Evolutionary conservation across 2,113 vertebrate species (phyloP).

Genomic region (Scartelaos histophorus): DNA sequence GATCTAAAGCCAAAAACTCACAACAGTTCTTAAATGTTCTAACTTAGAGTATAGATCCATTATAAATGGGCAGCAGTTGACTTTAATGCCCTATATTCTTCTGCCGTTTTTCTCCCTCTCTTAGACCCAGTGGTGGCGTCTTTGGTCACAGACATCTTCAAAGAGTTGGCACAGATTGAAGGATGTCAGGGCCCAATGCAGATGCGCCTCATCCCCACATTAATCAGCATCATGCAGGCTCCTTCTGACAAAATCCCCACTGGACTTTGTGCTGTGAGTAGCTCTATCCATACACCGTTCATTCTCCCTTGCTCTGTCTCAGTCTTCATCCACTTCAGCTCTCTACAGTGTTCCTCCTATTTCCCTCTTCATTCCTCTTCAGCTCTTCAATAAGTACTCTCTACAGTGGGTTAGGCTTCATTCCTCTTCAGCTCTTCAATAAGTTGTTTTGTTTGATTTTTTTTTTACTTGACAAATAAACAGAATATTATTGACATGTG

Average conservation of each 20-base stretch:
- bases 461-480: not conserved
- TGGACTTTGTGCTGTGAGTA: constrained; percentile 92
- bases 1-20: not conserved
- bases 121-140: constrained; percentile 96
- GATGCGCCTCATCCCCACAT: constrained; percentile 94
- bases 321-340: not conserved
- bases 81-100: not conserved
- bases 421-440: not conserved
- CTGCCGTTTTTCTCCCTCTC: not conserved
- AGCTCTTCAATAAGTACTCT: no score
- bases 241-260: constrained; percentile 95
- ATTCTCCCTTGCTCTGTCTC: not conserved
- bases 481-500: no score
- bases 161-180: constrained; percentile 95
- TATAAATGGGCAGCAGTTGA: no score
- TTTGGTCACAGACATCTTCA: constrained; percentile 97
- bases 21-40: no score
- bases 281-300: not conserved
- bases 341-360: not conserved
- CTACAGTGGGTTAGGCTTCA: no score
- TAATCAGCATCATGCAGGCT: constrained; percentile 99
- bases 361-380: not conserved
- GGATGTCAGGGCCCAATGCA: constrained; percentile 97
- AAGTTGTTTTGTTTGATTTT: not conserved
- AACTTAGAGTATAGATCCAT: no score